Conservation (phyloP, 2,113 vertebrate genomes). For the Rhineura floridana region DNA sequence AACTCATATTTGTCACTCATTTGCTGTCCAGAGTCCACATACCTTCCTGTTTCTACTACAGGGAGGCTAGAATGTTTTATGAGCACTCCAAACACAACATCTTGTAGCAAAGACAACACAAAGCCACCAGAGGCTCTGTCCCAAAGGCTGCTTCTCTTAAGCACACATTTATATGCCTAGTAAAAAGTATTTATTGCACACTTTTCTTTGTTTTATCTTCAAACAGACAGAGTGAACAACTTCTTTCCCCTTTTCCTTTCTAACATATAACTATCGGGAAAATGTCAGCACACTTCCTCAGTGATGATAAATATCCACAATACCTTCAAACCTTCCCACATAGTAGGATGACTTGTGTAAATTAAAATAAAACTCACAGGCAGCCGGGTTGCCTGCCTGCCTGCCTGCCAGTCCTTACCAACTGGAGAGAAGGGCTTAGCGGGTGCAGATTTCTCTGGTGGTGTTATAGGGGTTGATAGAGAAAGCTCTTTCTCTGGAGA, state of each 20-base stretch:
- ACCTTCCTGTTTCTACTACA: neutral
- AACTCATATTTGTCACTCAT: neutral
- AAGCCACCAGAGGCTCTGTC: neutral
- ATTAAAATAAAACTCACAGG: neutral
- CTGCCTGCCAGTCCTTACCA: slow-evolving; percentile 62
- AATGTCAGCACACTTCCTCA: neutral
- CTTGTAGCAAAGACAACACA: neutral
- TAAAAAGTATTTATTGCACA: neutral
- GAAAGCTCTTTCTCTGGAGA: slow-evolving; percentile 46
- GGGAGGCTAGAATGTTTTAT: neutral
- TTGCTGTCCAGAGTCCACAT: neutral
- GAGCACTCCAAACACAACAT: neutral
- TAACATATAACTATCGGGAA: neutral
- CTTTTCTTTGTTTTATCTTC: neutral
- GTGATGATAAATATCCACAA: neutral
- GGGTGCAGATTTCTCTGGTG: slow-evolving; percentile 40
- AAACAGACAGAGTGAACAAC: neutral
- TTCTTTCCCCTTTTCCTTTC: neutral
- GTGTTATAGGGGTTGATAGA: slow-evolving; percentile 28
- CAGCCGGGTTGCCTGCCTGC: neutral
- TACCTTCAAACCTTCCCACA: neutral
- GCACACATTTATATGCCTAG: neutral
- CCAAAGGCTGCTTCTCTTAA: neutral
- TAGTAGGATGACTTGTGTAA: neutral
- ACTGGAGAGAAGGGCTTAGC: slow-evolving; percentile 63